Evolutionary conservation across 2,797 vertebrate genomes (phyloP).

Genomic region (Fratercula arctica): DNA sequence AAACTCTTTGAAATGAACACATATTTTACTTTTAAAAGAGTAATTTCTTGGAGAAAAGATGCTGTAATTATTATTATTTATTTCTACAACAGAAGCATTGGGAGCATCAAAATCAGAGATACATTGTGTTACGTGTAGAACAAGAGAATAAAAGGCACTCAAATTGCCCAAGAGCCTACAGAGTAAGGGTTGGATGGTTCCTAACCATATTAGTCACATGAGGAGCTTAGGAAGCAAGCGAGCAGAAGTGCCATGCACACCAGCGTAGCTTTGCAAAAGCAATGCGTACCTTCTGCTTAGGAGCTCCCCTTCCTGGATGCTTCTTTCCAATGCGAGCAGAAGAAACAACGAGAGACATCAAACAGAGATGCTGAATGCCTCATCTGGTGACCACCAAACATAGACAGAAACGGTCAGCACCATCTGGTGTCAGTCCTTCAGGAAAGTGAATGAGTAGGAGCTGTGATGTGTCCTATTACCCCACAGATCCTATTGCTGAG

Average conservation of each 20-base stretch:
- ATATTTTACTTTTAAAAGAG: conserved; percentile 17
- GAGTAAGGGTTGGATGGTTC: neutral
- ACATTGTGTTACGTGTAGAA: neutral
- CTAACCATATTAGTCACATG: accelerated
- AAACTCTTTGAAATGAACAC: neutral
- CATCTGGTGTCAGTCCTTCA: neutral
- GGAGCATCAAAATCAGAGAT: conserved; percentile 1
- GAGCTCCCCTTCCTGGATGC: neutral
- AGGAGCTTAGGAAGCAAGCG: neutral
- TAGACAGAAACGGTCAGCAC: neutral
- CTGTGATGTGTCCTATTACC: accelerated
- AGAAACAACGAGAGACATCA: neutral
- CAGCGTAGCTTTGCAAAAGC: neutral
- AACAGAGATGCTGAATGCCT: neutral
- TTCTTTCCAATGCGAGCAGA: neutral
- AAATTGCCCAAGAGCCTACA: neutral
- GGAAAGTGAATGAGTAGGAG: neutral
- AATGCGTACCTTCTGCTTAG: neutral
- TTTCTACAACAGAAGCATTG: neutral
- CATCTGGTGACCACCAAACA: neutral
- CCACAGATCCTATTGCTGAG: accelerated
- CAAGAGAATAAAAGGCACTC: neutral
- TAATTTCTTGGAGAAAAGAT: neutral
- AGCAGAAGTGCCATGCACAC: neutral
- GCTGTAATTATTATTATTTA: neutral